These are phyloP conservation scores for Drosophila pallidifrons DNA, from an alignment of 1,140 invertebrate genomes.

Conservation along the genomic window DNA sequence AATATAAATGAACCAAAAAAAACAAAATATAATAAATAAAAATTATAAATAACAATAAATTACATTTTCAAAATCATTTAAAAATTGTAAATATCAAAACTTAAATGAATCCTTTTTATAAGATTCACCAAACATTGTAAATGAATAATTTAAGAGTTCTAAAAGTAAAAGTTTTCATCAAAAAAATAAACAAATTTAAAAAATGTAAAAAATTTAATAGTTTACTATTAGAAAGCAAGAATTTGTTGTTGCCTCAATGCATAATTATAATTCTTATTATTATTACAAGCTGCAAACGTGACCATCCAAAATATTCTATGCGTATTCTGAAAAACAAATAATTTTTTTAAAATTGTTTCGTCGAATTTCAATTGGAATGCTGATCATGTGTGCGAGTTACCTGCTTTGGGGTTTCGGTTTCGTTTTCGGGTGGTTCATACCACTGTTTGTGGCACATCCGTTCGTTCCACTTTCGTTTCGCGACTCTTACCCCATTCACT, in stretches of 20 bases:
- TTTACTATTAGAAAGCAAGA: slow-evolving; percentile 17
- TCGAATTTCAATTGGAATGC: slow-evolving; percentile 9
- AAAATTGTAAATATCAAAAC: no score
- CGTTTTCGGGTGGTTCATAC: slow-evolving; percentile 22
- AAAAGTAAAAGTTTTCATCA: neutral
- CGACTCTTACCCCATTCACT: slow-evolving; percentile 35
- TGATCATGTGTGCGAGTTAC: slow-evolving; percentile 4
- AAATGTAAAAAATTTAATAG: neutral
- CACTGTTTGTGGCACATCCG: slow-evolving; percentile 66
- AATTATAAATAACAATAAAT: no score
- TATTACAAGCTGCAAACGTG: slow-evolving; percentile 16
- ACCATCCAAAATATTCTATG: slow-evolving; percentile 16
- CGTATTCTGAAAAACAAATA: neutral
- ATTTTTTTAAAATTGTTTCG: neutral
- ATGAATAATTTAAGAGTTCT: no score
- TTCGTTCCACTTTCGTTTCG: slow-evolving; percentile 72
- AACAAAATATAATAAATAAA: no score
- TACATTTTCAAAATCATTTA: no score
- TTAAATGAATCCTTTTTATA: no score
- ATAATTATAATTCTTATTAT: neutral
- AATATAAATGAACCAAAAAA: no score
- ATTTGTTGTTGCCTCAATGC: slow-evolving; percentile 1
- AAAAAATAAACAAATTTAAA: neutral
- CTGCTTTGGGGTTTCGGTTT: no score
- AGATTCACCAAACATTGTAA: no score